Conservation (phyloP, 2,113 vertebrate species). For the Neodontobutis hainanensis region DNA sequence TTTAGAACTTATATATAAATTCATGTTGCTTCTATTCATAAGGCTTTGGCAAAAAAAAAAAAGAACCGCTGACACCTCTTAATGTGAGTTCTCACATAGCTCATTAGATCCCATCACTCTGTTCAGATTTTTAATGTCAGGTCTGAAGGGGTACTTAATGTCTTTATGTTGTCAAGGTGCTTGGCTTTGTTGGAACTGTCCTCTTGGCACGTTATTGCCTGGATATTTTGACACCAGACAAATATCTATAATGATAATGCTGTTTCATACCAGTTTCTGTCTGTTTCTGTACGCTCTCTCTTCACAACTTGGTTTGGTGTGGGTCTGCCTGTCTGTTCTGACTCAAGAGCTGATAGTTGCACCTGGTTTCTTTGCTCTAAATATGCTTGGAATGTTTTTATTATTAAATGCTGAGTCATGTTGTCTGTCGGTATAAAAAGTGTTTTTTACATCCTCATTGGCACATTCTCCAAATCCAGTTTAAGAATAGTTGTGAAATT, state of each 20-base stretch:
- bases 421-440: slow-evolving; percentile 13
- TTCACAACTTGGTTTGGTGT: background rate
- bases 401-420: background rate
- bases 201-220: slow-evolving; percentile 21
- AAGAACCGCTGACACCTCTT: too few relatives aligned
- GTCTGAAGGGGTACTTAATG: slow-evolving; percentile 8
- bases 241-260: too few relatives aligned
- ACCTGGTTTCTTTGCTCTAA: slow-evolving; percentile 11
- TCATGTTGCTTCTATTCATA: too few relatives aligned
- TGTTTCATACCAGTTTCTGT: slow-evolving; percentile 25
- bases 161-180: slow-evolving; percentile 18
- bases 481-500: background rate
- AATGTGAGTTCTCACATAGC: too few relatives aligned
- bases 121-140: background rate
- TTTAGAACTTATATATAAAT: too few relatives aligned
- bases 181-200: slow-evolving; percentile 42
- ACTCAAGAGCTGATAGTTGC: slow-evolving; percentile 14
- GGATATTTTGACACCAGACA: background rate
- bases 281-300: slow-evolving; percentile 12
- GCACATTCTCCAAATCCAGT: background rate
- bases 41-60: too few relatives aligned
- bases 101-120: too few relatives aligned
- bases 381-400: slow-evolving; percentile 24
- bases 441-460: slow-evolving; percentile 19
- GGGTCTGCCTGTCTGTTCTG: background rate